phyloP scores from a whole-genome alignment of 2,113 vertebrate genomes.

The Cygnus atratus region DNA sequence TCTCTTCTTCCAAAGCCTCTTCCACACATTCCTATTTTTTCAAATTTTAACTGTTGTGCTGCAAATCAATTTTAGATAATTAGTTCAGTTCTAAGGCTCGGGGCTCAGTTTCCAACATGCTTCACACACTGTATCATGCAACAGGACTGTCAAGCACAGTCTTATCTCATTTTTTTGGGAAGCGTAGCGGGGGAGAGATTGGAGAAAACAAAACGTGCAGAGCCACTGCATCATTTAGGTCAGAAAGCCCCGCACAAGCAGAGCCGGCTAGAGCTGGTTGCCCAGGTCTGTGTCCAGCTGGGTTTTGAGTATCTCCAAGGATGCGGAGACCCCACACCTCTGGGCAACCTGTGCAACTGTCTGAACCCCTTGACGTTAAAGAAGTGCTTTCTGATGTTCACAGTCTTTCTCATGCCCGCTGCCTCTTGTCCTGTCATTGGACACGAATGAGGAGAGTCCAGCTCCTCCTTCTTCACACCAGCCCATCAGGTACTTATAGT shows the following conservation, averaged over 20 bases:
- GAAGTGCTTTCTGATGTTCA: background rate
- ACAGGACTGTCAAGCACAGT: background rate
- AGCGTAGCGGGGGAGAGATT: no score
- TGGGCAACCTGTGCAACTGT: background rate
- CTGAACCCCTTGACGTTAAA: background rate
- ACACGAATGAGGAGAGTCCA: background rate
- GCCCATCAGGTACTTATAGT: background rate
- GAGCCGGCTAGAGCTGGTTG: fast-evolving
- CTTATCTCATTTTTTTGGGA: background rate
- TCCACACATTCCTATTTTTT: background rate
- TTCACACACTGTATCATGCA: background rate
- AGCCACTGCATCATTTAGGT: background rate
- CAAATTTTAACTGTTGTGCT: background rate
- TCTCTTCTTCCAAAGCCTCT: background rate
- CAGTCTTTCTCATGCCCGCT: background rate
- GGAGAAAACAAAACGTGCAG: no score
- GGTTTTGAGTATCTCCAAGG: background rate
- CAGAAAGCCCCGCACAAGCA: background rate
- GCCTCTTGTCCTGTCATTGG: background rate
- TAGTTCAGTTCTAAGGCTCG: background rate
- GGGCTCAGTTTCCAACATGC: background rate
- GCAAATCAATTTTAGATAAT: background rate
- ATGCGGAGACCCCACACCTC: background rate
- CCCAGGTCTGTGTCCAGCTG: fast-evolving
- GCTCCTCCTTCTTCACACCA: background rate